Evolutionary conservation across 2,113 vertebrate species (phyloP).

Genomic region (Pionites leucogaster): DNA sequence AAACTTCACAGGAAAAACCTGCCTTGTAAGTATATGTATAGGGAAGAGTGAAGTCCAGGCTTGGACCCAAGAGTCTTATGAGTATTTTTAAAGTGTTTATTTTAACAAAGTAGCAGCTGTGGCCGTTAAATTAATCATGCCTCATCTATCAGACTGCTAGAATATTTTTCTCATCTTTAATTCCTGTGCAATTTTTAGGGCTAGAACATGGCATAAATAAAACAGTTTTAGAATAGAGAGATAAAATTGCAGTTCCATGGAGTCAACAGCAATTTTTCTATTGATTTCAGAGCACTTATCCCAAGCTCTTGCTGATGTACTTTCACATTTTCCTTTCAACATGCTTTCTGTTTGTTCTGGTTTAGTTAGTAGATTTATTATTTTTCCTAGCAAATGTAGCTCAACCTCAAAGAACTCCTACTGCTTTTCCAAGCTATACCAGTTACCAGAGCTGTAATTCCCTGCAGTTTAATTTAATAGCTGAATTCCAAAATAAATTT

Average conservation of each 20-base stretch:
- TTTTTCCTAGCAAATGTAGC: not conserved
- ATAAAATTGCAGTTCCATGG: not conserved
- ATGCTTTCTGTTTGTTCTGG: not conserved
- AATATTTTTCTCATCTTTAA: not conserved
- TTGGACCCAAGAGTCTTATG: not conserved
- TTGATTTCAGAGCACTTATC: not conserved
- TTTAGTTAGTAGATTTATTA: not conserved
- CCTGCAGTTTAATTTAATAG: not conserved
- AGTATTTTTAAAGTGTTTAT: not conserved
- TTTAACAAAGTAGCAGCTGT: not conserved
- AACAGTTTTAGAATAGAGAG: not conserved
- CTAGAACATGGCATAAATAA: not conserved
- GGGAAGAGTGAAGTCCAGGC: not conserved
- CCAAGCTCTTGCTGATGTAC: not conserved
- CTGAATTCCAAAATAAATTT: slow-evolving; percentile 4
- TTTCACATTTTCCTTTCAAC: not conserved
- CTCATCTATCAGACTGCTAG: not conserved
- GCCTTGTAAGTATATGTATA: not conserved
- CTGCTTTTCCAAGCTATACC: not conserved
- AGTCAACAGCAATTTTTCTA: not conserved
- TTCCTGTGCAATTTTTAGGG: not conserved
- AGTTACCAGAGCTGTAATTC: not conserved
- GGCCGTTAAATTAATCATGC: not conserved
- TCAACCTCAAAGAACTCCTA: not conserved
- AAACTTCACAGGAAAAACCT: not conserved